Evolutionary conservation across 2,113 vertebrate species (phyloP).

Genomic region (Brachyhypopomus gauderio): DNA sequence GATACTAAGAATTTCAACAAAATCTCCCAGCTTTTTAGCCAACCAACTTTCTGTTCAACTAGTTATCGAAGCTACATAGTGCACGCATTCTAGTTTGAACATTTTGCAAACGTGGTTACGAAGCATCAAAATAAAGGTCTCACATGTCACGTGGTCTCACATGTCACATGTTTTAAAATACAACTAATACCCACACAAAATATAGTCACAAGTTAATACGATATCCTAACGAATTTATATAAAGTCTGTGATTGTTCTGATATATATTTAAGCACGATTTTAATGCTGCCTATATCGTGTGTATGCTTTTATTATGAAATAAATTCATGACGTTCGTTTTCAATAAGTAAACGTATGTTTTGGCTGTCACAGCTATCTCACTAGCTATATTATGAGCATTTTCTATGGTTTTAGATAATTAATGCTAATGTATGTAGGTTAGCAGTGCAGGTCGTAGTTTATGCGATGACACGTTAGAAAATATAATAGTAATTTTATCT

Average conservation of each 20-base stretch:
- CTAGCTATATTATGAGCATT: not conserved
- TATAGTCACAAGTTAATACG: not conserved
- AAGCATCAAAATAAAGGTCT: not conserved
- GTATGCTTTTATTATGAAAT: slow-evolving; percentile 51
- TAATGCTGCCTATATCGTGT: not conserved
- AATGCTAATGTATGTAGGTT: not conserved
- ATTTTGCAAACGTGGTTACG: not conserved
- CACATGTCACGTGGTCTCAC: not conserved
- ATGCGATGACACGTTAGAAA: not conserved
- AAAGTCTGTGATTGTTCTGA: too few relatives aligned
- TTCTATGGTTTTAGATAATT: not conserved
- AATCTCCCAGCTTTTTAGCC: too few relatives aligned
- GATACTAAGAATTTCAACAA: too few relatives aligned
- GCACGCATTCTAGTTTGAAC: not conserved
- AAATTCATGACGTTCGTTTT: not conserved
- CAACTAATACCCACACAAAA: not conserved
- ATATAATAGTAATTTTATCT: not conserved
- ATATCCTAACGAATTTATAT: not conserved
- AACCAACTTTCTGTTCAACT: not conserved
- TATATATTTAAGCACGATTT: not conserved
- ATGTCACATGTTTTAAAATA: not conserved
- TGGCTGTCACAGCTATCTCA: not conserved
- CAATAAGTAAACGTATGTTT: slow-evolving; percentile 28
- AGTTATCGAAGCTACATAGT: not conserved
- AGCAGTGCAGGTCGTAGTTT: not conserved